These are phyloP conservation scores for Trialeurodes vaporariorum DNA, from an alignment of 1,140 invertebrate species.

Conservation along the genomic window DNA sequence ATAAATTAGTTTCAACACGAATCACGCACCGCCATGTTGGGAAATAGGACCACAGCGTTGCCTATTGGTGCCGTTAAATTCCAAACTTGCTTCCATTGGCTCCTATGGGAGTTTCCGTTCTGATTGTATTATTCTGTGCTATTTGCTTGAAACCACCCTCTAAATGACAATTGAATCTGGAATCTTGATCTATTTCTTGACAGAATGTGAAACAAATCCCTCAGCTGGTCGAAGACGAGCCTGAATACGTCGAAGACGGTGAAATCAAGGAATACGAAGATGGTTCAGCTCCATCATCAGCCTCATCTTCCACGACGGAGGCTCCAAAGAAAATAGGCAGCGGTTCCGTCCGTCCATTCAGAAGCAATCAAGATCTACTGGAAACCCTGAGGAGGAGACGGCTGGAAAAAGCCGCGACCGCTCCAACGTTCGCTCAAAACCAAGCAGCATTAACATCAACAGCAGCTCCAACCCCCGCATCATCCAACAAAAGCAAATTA, in stretches of 20 bases:
- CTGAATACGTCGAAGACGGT: not conserved
- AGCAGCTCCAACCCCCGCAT: not conserved
- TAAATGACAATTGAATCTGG: too few species aligned
- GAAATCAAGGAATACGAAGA: not conserved
- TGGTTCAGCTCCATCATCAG: not conserved
- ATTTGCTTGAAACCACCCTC: too few species aligned
- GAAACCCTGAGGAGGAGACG: constrained; percentile 20
- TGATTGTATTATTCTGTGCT: too few species aligned
- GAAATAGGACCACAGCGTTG: too few species aligned
- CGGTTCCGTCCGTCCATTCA: constrained; percentile 19
- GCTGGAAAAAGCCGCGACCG: not conserved
- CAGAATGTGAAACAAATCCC: not conserved
- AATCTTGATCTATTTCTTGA: too few species aligned
- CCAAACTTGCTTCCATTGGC: too few species aligned
- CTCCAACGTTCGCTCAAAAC: not conserved
- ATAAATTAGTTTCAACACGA: too few species aligned
- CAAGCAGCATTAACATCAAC: too few species aligned
- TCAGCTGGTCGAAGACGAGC: not conserved
- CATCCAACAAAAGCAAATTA: not conserved
- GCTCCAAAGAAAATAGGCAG: not conserved
- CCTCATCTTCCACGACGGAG: not conserved
- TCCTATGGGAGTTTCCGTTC: too few species aligned
- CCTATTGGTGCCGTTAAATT: too few species aligned
- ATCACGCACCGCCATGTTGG: too few species aligned
- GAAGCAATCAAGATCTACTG: constrained; percentile 21